These are phyloP conservation scores for Acrocyrtus sp. DNA, from an alignment of 2,888 invertebrate species.

Conservation along the genomic window DNA sequence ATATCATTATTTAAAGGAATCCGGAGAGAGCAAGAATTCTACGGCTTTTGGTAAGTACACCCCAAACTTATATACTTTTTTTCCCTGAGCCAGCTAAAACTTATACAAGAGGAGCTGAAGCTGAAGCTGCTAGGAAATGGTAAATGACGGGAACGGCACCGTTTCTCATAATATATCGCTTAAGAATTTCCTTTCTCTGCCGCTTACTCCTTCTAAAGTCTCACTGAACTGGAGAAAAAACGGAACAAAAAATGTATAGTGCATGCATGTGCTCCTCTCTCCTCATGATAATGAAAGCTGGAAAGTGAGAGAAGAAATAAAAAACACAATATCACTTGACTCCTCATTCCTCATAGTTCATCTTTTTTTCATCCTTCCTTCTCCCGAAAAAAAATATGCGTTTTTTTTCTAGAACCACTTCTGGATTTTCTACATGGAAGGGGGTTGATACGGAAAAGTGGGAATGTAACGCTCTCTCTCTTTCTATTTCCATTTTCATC, in stretches of 20 bases:
- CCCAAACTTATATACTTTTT: background rate
- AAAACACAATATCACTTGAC: background rate
- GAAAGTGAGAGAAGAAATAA: slow-evolving; percentile 1
- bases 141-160: slow-evolving; percentile 41
- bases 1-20: too few relatives aligned
- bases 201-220: background rate
- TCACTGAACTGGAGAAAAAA: too few relatives aligned
- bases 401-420: too few relatives aligned
- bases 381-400: slow-evolving; percentile 3
- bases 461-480: too few relatives aligned
- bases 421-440: too few relatives aligned
- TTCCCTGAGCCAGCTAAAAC: slow-evolving; percentile 24
- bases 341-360: background rate
- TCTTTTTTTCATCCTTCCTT: background rate
- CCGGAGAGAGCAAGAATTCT: too few relatives aligned
- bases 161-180: slow-evolving; percentile 40
- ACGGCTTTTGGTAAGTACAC: too few relatives aligned
- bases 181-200: slow-evolving; percentile 33
- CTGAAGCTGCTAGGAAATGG: slow-evolving; percentile 19
- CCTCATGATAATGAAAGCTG: background rate
- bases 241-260: slow-evolving; percentile 3
- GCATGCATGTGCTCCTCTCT: background rate
- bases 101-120: slow-evolving; percentile 11
- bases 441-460: too few relatives aligned
- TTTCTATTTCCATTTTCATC: too few relatives aligned